Base-by-base conservation (phyloP, 2,113 vertebrate species). In the Ictalurus furcatus region DNA sequence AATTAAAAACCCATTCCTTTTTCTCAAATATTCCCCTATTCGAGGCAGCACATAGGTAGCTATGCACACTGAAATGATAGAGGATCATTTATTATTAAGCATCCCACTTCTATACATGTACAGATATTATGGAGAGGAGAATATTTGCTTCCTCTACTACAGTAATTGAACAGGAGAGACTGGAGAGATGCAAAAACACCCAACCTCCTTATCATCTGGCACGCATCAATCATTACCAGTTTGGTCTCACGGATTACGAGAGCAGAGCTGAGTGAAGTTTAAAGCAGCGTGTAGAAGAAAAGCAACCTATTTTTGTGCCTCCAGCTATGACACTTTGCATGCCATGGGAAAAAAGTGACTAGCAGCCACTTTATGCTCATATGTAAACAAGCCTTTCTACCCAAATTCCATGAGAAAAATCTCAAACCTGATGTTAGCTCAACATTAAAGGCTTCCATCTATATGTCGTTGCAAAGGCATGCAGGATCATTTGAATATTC, bases 401-500 rank as follows among this genome's bases (percentile, higher is more conserved):
- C 9, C n/a, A 17, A 54, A 59, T 23, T 1, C 30, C 21, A 56
- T 71, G 86, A 73, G 34, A 88, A 59, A 59, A 40, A 73, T 17
- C 23, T 37, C 2, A 21, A 74, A 44, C 82, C 61, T 37, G 65
- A 34, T 48, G 65, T 58, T 34, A 58, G 63, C n/a, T 82, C 63
- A 56, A 58, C 34, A 73, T 44, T 28, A 48, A 25, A 83, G 37
- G 44, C 25, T 48, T 54, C 23, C 17, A 85, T 40, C 21, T 84
- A 28, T 14, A 40, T 86, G 71, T 58, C 11, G 3, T 56, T 58
- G 44, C 81, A 54, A 58, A 73, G 84, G 59, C 58, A 67, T 58
- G 21, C 78, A 80, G 73, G 6, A 34, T 59, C 0, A 82, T 90
- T 90, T 90, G 78, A 85, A 90, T 88, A 90, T 88, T 85, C 76